A percentile compares a stretch with the other conserved stretches of the same genome.
These are phyloP conservation scores for Dromas ardeola DNA, from an alignment of 2,113 vertebrate species.

Conservation along the genomic window DNA sequence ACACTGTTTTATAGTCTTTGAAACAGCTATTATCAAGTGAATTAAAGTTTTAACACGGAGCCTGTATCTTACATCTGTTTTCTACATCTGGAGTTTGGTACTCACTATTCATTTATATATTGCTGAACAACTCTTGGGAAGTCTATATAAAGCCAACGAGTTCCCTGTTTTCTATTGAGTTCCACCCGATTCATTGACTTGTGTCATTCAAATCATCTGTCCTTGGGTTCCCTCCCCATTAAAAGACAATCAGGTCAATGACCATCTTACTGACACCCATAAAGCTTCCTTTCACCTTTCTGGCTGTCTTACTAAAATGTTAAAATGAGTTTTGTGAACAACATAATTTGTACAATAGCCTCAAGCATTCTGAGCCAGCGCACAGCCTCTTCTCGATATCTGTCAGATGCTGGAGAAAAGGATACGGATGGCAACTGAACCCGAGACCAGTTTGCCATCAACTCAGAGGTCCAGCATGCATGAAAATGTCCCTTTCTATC, in stretches of 20 bases:
- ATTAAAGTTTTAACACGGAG: background rate
- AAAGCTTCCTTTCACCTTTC: background rate
- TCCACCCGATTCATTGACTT: background rate
- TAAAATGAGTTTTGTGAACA: background rate
- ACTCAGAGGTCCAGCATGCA: slow-evolving; percentile 8
- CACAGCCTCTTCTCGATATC: background rate
- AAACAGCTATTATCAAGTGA: background rate
- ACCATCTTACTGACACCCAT: background rate
- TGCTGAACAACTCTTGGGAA: background rate
- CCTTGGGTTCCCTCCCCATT: background rate
- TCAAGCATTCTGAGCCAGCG: background rate
- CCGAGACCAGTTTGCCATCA: background rate
- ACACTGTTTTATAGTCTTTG: slow-evolving; percentile 14
- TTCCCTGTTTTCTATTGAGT: background rate
- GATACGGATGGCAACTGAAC: background rate
- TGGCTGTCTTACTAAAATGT: background rate
- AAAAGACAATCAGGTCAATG: background rate
- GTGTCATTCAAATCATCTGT: background rate
- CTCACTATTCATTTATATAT: background rate
- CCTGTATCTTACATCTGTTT: background rate
- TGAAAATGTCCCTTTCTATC: background rate
- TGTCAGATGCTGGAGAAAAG: slow-evolving; percentile 9
- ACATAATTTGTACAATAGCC: background rate
- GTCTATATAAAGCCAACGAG: background rate
- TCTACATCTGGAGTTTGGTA: background rate